Conservation (phyloP, 2,888 invertebrate species). For the Nephrotoma appendiculata region DNA sequence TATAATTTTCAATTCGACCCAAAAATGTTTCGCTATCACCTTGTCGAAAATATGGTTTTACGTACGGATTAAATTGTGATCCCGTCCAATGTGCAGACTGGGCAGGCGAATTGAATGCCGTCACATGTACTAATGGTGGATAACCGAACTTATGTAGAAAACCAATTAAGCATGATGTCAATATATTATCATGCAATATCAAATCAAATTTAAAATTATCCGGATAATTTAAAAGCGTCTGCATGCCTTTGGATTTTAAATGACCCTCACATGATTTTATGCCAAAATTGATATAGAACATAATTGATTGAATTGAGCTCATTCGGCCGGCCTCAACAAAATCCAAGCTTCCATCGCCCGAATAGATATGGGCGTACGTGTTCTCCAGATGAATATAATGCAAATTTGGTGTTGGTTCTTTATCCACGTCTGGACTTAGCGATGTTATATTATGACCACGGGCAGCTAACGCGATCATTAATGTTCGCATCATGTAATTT, state of each 20-base stretch:
- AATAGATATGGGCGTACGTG: background rate
- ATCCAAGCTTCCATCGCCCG: background rate
- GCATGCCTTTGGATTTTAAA: background rate
- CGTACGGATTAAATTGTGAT: conserved; percentile 18
- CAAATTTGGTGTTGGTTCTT: conserved; percentile 6
- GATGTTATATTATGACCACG: conserved; percentile 15
- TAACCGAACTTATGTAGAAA: conserved; percentile 22
- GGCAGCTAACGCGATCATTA: conserved; percentile 9
- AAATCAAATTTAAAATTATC: conserved; percentile 22
- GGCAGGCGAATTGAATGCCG: conserved; percentile 18
- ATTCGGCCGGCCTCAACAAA: background rate
- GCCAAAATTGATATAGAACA: background rate
- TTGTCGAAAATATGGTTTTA: conserved; percentile 10
- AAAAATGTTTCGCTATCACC: background rate
- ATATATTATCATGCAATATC: conserved; percentile 23
- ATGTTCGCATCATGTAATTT: conserved; percentile 5
- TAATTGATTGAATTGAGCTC: background rate
- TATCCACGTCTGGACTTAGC: conserved; percentile 9
- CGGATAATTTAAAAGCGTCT: conserved; percentile 9
- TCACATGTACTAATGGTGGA: conserved; percentile 22
- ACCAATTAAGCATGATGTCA: conserved; percentile 22
- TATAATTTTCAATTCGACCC: background rate
- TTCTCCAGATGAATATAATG: conserved; percentile 11
- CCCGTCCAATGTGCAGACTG: conserved; percentile 17
- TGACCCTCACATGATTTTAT: background rate